Evolutionary conservation across 2,888 invertebrate species (phyloP).

Genomic region (Autographa gamma): DNA sequence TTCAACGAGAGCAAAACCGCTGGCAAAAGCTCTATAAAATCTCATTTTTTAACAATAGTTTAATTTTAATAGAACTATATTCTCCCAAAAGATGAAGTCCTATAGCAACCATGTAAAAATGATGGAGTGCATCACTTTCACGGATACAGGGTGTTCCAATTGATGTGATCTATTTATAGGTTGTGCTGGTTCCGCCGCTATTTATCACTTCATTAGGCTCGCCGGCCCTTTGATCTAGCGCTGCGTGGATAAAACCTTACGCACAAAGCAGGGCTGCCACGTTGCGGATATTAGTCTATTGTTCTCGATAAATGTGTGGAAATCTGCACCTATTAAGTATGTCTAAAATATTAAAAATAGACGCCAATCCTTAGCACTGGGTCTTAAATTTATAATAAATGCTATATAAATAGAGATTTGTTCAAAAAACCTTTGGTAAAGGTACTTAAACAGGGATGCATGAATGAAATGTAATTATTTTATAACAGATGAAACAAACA

Average conservation of each 20-base stretch:
- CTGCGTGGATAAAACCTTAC: constrained; percentile 50
- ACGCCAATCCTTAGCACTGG: no score
- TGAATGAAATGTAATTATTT: no score
- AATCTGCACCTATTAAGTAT: no score
- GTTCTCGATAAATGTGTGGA: not conserved
- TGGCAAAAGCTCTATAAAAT: no score
- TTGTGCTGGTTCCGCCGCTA: constrained; percentile 56
- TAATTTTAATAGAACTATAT: not conserved
- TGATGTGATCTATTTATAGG: constrained; percentile 55
- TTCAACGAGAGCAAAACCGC: not conserved
- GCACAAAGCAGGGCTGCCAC: constrained; percentile 51
- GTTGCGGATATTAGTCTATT: not conserved
- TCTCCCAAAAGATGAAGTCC: constrained; percentile 1
- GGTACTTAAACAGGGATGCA: no score
- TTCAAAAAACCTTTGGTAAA: no score
- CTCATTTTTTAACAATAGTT: no score
- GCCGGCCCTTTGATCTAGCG: constrained; percentile 68
- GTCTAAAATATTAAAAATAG: no score
- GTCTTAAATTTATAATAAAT: no score
- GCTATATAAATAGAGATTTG: no score
- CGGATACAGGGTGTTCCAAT: constrained; percentile 29
- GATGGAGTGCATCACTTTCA: constrained; percentile 24
- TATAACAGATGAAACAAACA: no score
- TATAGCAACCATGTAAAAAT: constrained; percentile 6
- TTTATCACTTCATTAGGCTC: constrained; percentile 71